Percentiles rank a stretch among this genome's conserved stretches.
Conservation (phyloP, 2,797 vertebrate genomes). For the Uromys caudimaculatus region DNA sequence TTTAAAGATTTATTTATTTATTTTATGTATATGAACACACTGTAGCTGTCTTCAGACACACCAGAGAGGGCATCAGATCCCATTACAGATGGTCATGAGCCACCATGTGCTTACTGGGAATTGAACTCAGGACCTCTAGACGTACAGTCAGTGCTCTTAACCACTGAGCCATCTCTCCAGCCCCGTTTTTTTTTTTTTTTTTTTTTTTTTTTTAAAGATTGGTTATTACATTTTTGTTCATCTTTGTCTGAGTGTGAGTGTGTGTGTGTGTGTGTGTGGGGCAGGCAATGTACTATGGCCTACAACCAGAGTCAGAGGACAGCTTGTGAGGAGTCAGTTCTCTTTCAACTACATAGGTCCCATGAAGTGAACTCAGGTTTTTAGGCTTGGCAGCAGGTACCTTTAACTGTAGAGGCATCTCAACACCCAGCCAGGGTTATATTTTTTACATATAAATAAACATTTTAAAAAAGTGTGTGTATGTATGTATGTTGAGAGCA, state of each 20-base stretch:
- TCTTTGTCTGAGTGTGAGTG: neutral
- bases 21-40: too few relatives aligned
- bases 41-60: too few relatives aligned
- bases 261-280: neutral
- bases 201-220: neutral
- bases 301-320: neutral
- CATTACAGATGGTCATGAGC: too few relatives aligned
- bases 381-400: neutral
- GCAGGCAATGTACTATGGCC: too few relatives aligned
- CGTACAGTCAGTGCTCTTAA: too few relatives aligned
- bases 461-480: neutral
- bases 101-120: too few relatives aligned
- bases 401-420: neutral
- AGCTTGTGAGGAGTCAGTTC: neutral
- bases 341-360: neutral
- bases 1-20: neutral
- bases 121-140: too few relatives aligned
- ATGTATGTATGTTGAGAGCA: neutral
- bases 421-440: neutral
- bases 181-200: neutral
- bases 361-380: neutral
- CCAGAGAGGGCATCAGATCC: too few relatives aligned
- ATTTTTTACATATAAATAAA: neutral
- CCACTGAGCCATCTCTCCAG: too few relatives aligned
- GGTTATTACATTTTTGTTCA: neutral